Evolutionary conservation across 2,888 invertebrate genomes (phyloP), one percentile per base, ranked within the genome.

Genomic region (Belgica antarctica): DNA sequence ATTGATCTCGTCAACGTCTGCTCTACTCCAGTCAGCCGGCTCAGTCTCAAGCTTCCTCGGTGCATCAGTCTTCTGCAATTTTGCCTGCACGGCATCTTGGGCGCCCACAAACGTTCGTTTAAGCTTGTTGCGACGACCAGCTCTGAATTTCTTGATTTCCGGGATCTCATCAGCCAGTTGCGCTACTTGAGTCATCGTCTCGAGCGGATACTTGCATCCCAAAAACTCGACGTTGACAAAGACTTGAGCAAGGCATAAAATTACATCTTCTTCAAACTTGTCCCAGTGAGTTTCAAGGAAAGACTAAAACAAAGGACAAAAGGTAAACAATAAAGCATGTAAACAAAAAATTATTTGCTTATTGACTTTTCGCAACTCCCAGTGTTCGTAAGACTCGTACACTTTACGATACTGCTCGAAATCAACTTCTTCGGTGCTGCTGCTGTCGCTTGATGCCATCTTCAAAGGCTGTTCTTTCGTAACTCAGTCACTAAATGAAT

Each of bases 341-440:
- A 7, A 41, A n/a, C 10, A 41, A 31, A 10, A 41, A 41, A 41
- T 41, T 41, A 52, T 12, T 12, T n/a, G 22, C 7, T 17, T 17
- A 12, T 22, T 4, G 17, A 52, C 52, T 52, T 52, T 85, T 10
- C 94, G 82, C 22, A 96, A 82, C 72, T 88, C 86, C 96, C 96
- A 96, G 75, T 96, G 96, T 72, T 94, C 91, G 41, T 92, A 90
- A 27, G 92, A 90, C 78, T 96, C 96, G 75, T 91, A 89, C 72
- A 88, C 91, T 10, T 87, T 86, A 74, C 86, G 87, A 70, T 90
- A 84, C 2, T 85, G 81, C 28, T 93, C 89, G 1, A 93, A 34
- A 34, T 69, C 69, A 10, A 31, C 47, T 27, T 66, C 15, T 1
- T 66, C 19, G 19, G 4, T 25, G n/a, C 25, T 10, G 52, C 52